Base-by-base conservation (phyloP, 2,888 invertebrate genomes). In the Watsonalla cultraria region DNA sequence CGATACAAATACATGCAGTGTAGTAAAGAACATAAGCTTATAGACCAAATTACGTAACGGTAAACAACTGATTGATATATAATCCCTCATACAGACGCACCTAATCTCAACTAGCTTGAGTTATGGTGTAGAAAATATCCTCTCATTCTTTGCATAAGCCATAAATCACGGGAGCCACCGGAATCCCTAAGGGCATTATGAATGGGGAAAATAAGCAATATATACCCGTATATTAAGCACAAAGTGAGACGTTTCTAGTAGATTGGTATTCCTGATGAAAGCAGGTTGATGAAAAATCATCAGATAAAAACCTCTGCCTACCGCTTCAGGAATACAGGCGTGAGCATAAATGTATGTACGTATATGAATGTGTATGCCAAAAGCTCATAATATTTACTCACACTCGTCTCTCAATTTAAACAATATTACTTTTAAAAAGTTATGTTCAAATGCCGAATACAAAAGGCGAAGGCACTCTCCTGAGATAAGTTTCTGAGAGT, bases 51-150 rank as follows among this genome's bases (percentile, higher is more conserved):
- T 58, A 66, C 62, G 70, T 76, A 72, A 11, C 66, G 60, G 66
- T 64, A 52, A 53, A 61, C 52, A 74, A 77, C 74, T 78, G 76
- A 86, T 82, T 83, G 84, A 86, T 84, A 82, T 82, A 84, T 81
- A 82, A 80, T 82, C 71, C 74, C 74, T 68, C 69, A 70, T 69
- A 67, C 68, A 69, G 70, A 72, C 74, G 80, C 78, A 77, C 74
- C 77, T 85, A 84, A 86, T 88, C 86, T 86, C 82, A 82, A 86
- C 81, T 84, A 84, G 76, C 78, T 76, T 86, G 86, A 87, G 86
- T 88, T 87, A 87, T 86, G 83, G 82, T 81, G 81, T 76, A 83
- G 86, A 85, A 86, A 86, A 87, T 85, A 87, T 86, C 79, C 82
- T 82, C 84, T 84, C 80, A 81, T 86, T 87, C 84, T 87, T 85